These are phyloP conservation scores for Cataglyphis altisquamis DNA, from an alignment of 2,888 invertebrate genomes.

Conservation along the genomic window DNA sequence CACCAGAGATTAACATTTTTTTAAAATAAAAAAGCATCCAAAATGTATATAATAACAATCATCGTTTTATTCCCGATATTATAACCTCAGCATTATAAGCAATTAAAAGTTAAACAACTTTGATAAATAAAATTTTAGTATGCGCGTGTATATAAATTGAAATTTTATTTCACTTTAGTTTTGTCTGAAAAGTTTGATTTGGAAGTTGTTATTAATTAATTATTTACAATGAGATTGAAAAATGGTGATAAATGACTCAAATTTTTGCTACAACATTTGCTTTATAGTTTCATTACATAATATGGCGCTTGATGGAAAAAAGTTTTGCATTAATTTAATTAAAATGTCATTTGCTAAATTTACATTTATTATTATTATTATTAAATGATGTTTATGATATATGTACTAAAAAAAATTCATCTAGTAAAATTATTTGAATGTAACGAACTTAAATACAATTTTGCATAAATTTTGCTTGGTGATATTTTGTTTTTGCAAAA, in stretches of 20 bases:
- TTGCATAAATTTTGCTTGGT: neutral
- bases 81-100: neutral
- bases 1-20: neutral
- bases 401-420: neutral
- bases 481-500: neutral
- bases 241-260: conserved; percentile 1
- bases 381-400: conserved; percentile 7
- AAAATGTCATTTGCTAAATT: conserved; percentile 34
- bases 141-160: neutral
- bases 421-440: neutral
- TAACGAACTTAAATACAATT: neutral
- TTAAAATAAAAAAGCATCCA: neutral
- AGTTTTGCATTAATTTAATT: conserved; percentile 17
- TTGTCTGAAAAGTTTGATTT: neutral
- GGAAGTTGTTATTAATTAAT: neutral
- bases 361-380: neutral
- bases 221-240: neutral
- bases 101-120: neutral
- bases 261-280: neutral
- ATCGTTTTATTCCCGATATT: neutral
- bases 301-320: neutral
- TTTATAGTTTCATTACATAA: neutral
- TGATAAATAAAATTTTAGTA: neutral
- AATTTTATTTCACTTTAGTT: neutral
- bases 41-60: neutral